These are phyloP conservation scores for Tetrax tetrax DNA, from an alignment of 2,113 vertebrate species.

Conservation along the genomic window DNA sequence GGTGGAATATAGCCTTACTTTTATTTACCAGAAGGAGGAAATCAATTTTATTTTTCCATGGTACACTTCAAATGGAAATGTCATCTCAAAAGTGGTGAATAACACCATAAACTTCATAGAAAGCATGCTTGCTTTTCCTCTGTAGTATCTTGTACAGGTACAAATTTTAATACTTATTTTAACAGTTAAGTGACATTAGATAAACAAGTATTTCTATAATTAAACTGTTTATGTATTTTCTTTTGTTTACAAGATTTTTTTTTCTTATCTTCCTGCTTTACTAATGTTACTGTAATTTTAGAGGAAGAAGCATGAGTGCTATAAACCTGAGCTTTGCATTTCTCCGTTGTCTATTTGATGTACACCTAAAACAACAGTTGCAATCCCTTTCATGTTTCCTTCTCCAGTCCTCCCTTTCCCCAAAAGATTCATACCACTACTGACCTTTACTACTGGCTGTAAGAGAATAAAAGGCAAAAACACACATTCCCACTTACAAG, in stretches of 20 bases:
- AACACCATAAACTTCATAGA: background rate
- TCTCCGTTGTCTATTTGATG: background rate
- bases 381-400: background rate
- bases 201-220: background rate
- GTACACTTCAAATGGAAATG: background rate
- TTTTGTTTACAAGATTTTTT: background rate
- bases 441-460: background rate
- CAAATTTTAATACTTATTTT: background rate
- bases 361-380: background rate
- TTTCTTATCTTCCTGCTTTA: background rate
- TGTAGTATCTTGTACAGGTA: background rate
- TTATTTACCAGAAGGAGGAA: conserved; percentile 6
- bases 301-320: background rate
- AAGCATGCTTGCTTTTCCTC: background rate
- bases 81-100: background rate
- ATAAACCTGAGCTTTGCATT: background rate
- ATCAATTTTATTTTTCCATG: conserved; percentile 3
- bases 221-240: background rate
- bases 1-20: background rate
- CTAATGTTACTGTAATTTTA: background rate
- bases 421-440: background rate
- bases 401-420: background rate
- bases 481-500: background rate
- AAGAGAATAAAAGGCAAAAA: background rate
- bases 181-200: background rate